Percentiles rank a stretch among this genome's conserved stretches.
phyloP scores from a whole-genome alignment of 2,113 vertebrate species.

The Apaloderma vittatum region DNA sequence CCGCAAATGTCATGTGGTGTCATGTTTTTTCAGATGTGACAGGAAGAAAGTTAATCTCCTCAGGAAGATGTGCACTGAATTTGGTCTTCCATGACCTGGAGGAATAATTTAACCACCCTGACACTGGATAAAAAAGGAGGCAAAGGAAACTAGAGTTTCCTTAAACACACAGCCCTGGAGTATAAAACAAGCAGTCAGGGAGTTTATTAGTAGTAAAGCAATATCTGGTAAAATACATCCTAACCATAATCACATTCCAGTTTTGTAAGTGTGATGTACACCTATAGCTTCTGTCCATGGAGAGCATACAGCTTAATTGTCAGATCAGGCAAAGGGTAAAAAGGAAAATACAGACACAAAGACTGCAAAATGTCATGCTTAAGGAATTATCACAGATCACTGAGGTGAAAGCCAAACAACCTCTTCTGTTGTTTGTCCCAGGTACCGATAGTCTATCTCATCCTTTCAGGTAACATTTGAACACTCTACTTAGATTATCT shows the following conservation, averaged over 20 bases:
- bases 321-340: not conserved
- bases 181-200: not conserved
- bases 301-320: not conserved
- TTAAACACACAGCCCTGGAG: not conserved
- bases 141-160: not conserved
- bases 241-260: not conserved
- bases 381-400: not conserved
- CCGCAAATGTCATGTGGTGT: not conserved
- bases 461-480: not conserved
- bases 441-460: rapidly evolving
- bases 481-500: not conserved
- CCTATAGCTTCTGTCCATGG: not conserved
- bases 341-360: not conserved
- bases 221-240: not conserved
- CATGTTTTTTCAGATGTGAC: not conserved
- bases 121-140: not conserved
- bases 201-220: not conserved
- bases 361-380: not conserved
- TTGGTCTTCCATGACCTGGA: not conserved
- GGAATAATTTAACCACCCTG: not conserved
- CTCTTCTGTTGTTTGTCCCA: not conserved
- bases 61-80: rapidly evolving
- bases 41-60: not conserved
- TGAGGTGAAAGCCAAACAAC: not conserved
- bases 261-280: not conserved